These are phyloP conservation scores for Uropsilus gracilis DNA, from an alignment of 2,113 vertebrate genomes.

Conservation along the genomic window DNA sequence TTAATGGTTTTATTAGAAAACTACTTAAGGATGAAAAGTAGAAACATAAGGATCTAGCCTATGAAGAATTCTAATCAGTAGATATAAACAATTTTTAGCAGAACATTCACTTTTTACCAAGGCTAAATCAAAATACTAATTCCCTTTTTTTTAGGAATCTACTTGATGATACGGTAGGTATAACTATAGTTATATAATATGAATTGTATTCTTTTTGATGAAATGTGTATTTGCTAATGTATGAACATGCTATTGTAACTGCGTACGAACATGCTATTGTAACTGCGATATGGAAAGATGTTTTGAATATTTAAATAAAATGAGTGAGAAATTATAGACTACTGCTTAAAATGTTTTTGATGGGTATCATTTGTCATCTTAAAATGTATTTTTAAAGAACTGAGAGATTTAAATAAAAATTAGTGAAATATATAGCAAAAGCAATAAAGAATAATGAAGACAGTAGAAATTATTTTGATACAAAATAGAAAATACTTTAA, in stretches of 20 bases:
- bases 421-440: slow-evolving; percentile 39
- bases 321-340: slow-evolving; percentile 30
- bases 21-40: slow-evolving; percentile 29
- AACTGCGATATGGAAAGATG: slow-evolving; percentile 27
- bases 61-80: not conserved
- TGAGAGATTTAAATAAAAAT: slow-evolving; percentile 39
- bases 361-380: slow-evolving; percentile 32
- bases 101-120: slow-evolving; percentile 1
- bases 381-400: slow-evolving; percentile 44
- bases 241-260: not conserved
- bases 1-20: not conserved
- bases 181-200: not conserved
- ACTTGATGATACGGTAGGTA: slow-evolving; percentile 24
- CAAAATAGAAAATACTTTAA: slow-evolving; percentile 35
- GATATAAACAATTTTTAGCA: not conserved
- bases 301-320: slow-evolving; percentile 60
- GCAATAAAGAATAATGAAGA: slow-evolving; percentile 25
- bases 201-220: slow-evolving; percentile 35
- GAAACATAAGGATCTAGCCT: not conserved
- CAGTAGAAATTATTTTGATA: slow-evolving; percentile 45
- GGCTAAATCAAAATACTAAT: not conserved
- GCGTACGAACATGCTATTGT: not conserved
- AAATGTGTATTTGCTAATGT: not conserved
- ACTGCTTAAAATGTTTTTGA: slow-evolving; percentile 49
- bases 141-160: not conserved